Evolutionary conservation across 1,140 invertebrate species (phyloP).

Genomic region (Centruroides sculpturatus): DNA sequence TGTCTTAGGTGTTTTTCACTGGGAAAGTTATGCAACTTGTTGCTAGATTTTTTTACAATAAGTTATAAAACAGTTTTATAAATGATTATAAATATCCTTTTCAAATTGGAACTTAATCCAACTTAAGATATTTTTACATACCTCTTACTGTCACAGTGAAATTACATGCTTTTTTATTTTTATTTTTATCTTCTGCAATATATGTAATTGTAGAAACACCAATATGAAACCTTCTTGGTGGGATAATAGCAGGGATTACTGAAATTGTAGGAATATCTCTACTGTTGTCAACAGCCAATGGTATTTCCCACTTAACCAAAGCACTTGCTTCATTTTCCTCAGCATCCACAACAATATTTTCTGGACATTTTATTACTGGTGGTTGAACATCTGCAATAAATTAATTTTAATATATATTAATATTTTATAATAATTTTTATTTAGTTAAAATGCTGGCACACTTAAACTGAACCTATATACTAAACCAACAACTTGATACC

Average conservation of each 20-base stretch:
- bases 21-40: too few species aligned
- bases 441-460: too few species aligned
- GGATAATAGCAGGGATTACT: slow-evolving; percentile 34
- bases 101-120: too few species aligned
- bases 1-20: too few species aligned
- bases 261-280: slow-evolving; percentile 30
- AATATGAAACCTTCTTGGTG: slow-evolving; percentile 32
- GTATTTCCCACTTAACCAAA: slow-evolving; percentile 34
- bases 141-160: slow-evolving; percentile 33
- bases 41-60: too few species aligned
- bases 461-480: too few species aligned
- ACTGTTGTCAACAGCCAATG: slow-evolving; percentile 36
- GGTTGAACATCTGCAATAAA: slow-evolving; percentile 29
- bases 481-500: too few species aligned
- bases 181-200: slow-evolving; percentile 30
- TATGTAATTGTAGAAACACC: slow-evolving; percentile 31
- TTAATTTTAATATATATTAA: not conserved
- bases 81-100: too few species aligned
- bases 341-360: slow-evolving; percentile 27
- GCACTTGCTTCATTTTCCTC: slow-evolving; percentile 37
- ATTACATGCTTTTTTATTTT: slow-evolving; percentile 32
- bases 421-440: too few species aligned
- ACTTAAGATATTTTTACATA: slow-evolving; percentile 15
- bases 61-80: too few species aligned
- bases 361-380: slow-evolving; percentile 33